phyloP scores from a whole-genome alignment of 2,888 invertebrate genomes.

The Drosophila merina region DNA sequence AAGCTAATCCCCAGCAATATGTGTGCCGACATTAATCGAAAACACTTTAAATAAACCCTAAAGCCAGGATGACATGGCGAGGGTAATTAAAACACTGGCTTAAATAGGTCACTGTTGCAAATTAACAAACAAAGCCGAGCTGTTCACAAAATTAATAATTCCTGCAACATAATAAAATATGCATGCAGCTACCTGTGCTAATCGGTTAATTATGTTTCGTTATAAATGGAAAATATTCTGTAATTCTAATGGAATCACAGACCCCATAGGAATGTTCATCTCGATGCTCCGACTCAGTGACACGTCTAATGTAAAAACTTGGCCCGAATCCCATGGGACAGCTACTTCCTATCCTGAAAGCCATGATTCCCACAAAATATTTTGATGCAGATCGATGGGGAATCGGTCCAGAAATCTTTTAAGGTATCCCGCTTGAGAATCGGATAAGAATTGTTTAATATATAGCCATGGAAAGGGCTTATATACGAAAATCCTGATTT shows the following conservation, averaged over 20 bases:
- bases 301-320: conserved; percentile 5
- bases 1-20: neutral
- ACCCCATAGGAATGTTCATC: conserved; percentile 11
- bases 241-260: conserved; percentile 1
- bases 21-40: neutral
- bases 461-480: too few relatives aligned
- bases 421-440: neutral
- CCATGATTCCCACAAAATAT: neutral
- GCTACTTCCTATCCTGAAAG: neutral
- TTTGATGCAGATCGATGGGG: neutral
- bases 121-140: neutral
- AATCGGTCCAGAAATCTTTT: neutral
- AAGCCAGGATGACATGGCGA: neutral
- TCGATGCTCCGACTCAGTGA: conserved; percentile 2
- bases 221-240: neutral
- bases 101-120: neutral
- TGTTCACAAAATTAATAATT: neutral
- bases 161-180: neutral
- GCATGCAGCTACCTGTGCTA: neutral
- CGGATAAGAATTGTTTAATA: too few relatives aligned
- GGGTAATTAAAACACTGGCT: neutral
- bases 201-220: conserved; percentile 23
- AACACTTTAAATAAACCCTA: neutral
- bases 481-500: too few relatives aligned
- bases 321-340: neutral